phyloP scores from a whole-genome alignment of 2,888 invertebrate species.

The Epinotia brunnichana region DNA sequence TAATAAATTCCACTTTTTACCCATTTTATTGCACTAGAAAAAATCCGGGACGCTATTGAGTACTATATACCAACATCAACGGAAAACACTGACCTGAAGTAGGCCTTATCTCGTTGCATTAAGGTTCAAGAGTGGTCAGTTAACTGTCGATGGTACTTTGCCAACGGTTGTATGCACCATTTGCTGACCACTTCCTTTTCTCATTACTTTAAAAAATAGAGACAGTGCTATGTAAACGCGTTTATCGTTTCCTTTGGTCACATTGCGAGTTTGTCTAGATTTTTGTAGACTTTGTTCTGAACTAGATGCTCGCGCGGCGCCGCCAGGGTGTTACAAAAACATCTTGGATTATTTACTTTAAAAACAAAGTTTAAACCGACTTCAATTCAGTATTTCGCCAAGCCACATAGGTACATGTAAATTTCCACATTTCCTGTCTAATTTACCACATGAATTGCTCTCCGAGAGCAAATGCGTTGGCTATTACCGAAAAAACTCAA shows the following conservation, averaged over 20 bases:
- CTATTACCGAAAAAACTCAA: no score
- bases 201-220: conserved; percentile 35
- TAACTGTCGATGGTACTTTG: background rate
- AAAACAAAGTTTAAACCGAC: no score
- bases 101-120: background rate
- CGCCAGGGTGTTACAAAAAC: no score
- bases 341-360: no score
- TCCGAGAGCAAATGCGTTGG: no score
- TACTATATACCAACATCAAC: background rate
- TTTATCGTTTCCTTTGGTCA: background rate
- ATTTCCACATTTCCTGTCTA: no score
- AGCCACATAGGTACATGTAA: no score
- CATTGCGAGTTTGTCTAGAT: background rate
- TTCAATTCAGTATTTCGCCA: no score
- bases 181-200: conserved; percentile 47
- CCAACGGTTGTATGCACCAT: conserved; percentile 41
- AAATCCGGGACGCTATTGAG: conserved; percentile 7
- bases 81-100: background rate
- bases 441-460: no score
- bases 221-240: conserved; percentile 3
- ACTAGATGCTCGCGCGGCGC: no score
- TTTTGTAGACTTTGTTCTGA: background rate
- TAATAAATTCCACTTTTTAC: conserved; percentile 11
- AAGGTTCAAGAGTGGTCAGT: conserved; percentile 3
- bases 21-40: conserved; percentile 1